A percentile compares a stretch with the other conserved stretches of the same genome.
These are phyloP conservation scores for Nymphalis c-album DNA, from an alignment of 2,888 invertebrate genomes.

Conservation along the genomic window DNA sequence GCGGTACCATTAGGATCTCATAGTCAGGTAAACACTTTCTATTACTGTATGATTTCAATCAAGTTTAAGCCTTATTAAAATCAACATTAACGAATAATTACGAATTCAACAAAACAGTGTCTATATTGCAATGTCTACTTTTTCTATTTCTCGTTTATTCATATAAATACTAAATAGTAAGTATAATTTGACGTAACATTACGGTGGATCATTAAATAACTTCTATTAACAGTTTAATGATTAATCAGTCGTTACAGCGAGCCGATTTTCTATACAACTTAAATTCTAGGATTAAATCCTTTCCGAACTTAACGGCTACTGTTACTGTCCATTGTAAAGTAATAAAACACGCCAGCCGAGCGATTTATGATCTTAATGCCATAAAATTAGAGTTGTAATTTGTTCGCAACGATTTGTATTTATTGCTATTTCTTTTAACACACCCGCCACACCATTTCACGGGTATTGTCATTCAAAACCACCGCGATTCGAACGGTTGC, in stretches of 20 bases:
- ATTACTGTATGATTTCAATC: too few relatives aligned
- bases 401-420: constrained; percentile 67
- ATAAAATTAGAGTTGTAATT: constrained; percentile 77
- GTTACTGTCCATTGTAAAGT: constrained; percentile 64
- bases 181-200: background rate
- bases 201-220: constrained; percentile 6
- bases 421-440: constrained; percentile 62
- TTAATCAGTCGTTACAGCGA: constrained; percentile 26
- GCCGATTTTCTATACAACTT: constrained; percentile 41
- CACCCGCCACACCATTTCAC: constrained; percentile 71
- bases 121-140: too few relatives aligned
- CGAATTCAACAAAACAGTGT: too few relatives aligned
- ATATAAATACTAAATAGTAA: background rate
- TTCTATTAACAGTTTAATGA: constrained; percentile 19
- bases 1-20: too few relatives aligned
- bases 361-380: constrained; percentile 70
- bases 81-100: too few relatives aligned
- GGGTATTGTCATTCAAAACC: constrained; percentile 61
- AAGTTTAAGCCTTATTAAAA: too few relatives aligned
- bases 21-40: too few relatives aligned
- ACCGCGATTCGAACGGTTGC: constrained; percentile 56
- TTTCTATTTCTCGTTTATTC: too few relatives aligned
- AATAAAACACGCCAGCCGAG: constrained; percentile 63
- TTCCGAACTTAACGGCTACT: constrained; percentile 56
- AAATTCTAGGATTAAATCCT: constrained; percentile 40